Evolutionary conservation across 2,113 vertebrate genomes (phyloP), one percentile per base, ranked within the genome.

Genomic region (Laticauda colubrina): DNA sequence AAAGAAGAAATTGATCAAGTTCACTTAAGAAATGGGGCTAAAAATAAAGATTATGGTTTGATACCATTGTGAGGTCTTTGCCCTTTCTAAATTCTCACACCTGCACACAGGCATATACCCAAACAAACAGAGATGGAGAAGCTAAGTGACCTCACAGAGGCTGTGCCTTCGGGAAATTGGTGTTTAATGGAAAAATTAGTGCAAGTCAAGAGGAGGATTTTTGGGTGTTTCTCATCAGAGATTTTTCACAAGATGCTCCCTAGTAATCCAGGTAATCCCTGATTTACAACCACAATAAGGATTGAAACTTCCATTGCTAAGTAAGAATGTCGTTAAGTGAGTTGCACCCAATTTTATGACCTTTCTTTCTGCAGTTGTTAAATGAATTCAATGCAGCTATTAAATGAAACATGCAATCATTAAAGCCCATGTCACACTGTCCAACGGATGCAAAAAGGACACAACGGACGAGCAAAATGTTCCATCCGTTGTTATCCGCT

Each of bases 1-100:
- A 21, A 91, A 95, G 97, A 97, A 97, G 96, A 96, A 93, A 93
- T 23, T 61, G 23, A 64, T 93, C 24, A 93, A 89, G 88, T 94
- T 94, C 6, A 21, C 90, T 95, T 95, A 93, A 93, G 81, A 96
- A 95, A 92, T 43, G 0, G 61, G 56, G 53, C 88, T 94, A 90
- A 96, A 96, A 95, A 94, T 93, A 95, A 94, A 69, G 18, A 43
- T 18, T 43, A 91, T 4, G 6, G 90, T 94, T 94, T 96, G 39
- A 85, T 0, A 48, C 21, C 10, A 54, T 56, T 89, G 92, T 81
- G 61, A 93, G 43, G 8, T 5, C 29, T 89, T 64, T 86, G 69
- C 91, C 0, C 53, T 90, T 57, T 26, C 43, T 26, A 91, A 81
- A 91, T 81, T 39, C 34, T 45, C 39, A 45, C 3, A 29, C 54